Base-by-base conservation (phyloP, 23 tunicate genomes). In the Aplidium turbinatum region DNA sequence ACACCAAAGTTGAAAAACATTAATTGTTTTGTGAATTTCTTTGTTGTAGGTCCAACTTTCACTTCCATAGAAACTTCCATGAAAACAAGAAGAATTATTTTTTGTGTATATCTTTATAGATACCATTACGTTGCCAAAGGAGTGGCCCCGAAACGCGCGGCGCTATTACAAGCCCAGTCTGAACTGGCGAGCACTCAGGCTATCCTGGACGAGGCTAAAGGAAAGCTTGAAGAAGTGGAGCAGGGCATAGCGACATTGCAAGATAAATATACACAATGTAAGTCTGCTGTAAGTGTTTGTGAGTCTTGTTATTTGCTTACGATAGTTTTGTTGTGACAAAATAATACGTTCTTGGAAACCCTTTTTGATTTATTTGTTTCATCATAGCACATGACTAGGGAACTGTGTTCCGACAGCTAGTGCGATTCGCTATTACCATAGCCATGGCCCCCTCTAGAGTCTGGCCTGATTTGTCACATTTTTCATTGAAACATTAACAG, bases 101-200 rank as follows among this genome's bases (percentile, higher is more conserved):
- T n/a, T n/a, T n/a, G n/a, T n/a, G n/a, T n/a, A n/a, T n/a, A n/a
- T n/a, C n/a, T n/a, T n/a, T n/a, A 11, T 31, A 90, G 97, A 45
- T 90, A 94, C 56, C 95, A 94, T 53, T 58, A 57, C 55, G 99
- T 94, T 19, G 99, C 99, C 0, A 94, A 78, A 52, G 85, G 73
- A 4, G 99, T 94, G 3, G 99, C 94, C 1, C 99, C 99, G 18
- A 94, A 94, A 45, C 82, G 99, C 13, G 90, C 74, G 3, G 99
- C 99, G 2, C 42, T 94, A 33, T 95, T 90, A 23, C 83, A 72
- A 51, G 99, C 99, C 2, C 95, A 87, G 66, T 20, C 66, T 2
- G 99, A 94, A 66, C 82, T 94, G 45, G 90, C 90, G 5, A 82
- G 72, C 40, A 87, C 99, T 6, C 90, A 87, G 71, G 72, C 72